phyloP scores from a whole-genome alignment of 2,888 invertebrate genomes.

The Mimas tiliae region DNA sequence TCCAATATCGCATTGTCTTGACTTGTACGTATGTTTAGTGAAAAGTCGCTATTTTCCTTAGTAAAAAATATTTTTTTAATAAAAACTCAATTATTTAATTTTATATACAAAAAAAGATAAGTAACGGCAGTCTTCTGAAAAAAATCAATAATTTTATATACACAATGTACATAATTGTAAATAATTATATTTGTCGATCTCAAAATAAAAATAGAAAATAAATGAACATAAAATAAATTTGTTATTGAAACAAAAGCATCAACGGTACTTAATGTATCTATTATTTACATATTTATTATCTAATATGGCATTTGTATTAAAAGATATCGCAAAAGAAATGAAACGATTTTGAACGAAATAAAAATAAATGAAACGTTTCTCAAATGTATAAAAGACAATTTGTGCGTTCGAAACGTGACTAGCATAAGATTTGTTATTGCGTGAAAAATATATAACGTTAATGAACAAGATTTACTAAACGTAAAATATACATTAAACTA shows the following conservation, averaged over 20 bases:
- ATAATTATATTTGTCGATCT: slow-evolving; percentile 58
- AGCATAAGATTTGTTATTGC: slow-evolving; percentile 84
- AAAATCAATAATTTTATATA: slow-evolving; percentile 62
- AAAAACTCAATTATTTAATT: slow-evolving; percentile 40
- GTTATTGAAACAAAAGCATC: slow-evolving; percentile 64
- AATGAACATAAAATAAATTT: slow-evolving; percentile 38
- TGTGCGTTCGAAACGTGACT: slow-evolving; percentile 82
- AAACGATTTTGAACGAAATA: slow-evolving; percentile 55
- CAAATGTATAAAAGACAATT: slow-evolving; percentile 57
- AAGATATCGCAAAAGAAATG: slow-evolving; percentile 55
- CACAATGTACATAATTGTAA: slow-evolving; percentile 67
- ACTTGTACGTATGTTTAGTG: slow-evolving; percentile 57
- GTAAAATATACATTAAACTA: slow-evolving; percentile 55
- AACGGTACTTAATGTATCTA: slow-evolving; percentile 71
- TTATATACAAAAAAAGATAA: slow-evolving; percentile 68
- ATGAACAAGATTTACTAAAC: slow-evolving; percentile 50
- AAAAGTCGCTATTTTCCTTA: slow-evolving; percentile 78
- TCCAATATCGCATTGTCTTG: slow-evolving; percentile 54
- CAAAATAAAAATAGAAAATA: slow-evolving; percentile 61
- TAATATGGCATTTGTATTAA: slow-evolving; percentile 81
- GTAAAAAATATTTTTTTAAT: slow-evolving; percentile 49
- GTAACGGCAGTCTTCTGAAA: slow-evolving; percentile 81
- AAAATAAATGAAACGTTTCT: slow-evolving; percentile 42
- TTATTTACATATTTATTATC: slow-evolving; percentile 76
- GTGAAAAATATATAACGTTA: slow-evolving; percentile 54